A percentile compares a stretch with the other conserved stretches of the same genome.
Conservation (phyloP, 2,888 invertebrate genomes). For the Acrobeloides nanus region DNA sequence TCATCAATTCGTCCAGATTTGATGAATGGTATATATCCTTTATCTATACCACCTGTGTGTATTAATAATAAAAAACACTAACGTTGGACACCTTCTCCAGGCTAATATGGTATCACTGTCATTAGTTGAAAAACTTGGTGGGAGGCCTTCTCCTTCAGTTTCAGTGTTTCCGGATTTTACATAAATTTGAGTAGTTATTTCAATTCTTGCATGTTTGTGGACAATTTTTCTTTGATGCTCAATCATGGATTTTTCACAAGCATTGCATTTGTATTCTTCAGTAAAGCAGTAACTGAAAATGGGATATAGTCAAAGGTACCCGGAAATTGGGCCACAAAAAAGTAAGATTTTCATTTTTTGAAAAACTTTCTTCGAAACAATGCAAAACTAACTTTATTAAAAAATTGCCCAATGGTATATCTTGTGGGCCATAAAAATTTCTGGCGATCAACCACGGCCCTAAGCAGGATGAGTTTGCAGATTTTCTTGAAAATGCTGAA, state of each 20-base stretch:
- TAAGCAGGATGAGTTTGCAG: conserved; percentile 78
- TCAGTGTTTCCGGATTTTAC: background rate
- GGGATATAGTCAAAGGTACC: background rate
- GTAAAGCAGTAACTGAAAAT: conserved; percentile 57
- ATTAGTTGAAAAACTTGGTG: no score
- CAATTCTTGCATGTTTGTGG: conserved; percentile 62
- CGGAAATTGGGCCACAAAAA: no score
- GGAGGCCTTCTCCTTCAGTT: background rate
- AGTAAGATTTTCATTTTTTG: no score
- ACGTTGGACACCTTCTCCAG: conserved; percentile 47
- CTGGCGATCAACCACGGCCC: conserved; percentile 83
- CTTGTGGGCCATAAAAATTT: conserved; percentile 85
- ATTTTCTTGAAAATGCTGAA: no score
- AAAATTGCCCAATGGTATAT: conserved; percentile 87
- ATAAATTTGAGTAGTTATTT: conserved; percentile 40
- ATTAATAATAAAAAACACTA: conserved; percentile 9
- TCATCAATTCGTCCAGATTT: no score
- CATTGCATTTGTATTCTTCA: conserved; percentile 73
- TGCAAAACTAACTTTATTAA: conserved; percentile 61
- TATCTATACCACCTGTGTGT: no score
- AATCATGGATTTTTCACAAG: conserved; percentile 75
- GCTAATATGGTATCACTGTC: conserved; percentile 30
- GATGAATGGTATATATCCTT: no score
- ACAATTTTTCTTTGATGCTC: conserved; percentile 82
- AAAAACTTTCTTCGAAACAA: no score